A percentile compares a stretch with the other conserved stretches of the same genome.
Evolutionary conservation across 2,888 invertebrate species (phyloP).

Genomic region (Iphiclides podalirius): DNA sequence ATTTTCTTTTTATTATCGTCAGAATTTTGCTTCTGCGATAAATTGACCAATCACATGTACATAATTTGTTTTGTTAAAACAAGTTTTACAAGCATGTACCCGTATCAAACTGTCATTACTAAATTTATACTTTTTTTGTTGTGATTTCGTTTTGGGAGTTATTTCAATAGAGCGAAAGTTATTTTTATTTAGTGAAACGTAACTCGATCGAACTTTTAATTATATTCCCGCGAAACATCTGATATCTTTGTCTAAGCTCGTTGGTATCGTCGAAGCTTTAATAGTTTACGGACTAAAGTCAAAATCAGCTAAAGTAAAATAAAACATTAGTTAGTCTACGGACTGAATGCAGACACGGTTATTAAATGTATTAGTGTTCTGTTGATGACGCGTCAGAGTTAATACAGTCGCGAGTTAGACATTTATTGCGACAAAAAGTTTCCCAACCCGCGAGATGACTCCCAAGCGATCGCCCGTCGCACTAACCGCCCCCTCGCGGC

Average conservation of each 20-base stretch:
- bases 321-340: too few species aligned
- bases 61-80: constrained; percentile 19
- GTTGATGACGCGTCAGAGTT: too few species aligned
- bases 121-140: constrained; percentile 21
- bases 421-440: too few species aligned
- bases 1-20: neutral
- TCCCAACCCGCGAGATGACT: neutral
- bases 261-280: too few species aligned
- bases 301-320: too few species aligned
- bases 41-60: constrained; percentile 10
- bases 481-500: constrained; percentile 59
- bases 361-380: too few species aligned
- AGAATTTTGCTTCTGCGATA: neutral
- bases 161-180: constrained; percentile 2
- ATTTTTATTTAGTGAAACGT: neutral
- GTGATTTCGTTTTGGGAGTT: constrained; percentile 16
- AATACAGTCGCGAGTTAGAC: too few species aligned
- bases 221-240: too few species aligned
- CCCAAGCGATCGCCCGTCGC: constrained; percentile 41
- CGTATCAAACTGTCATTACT: constrained; percentile 20
- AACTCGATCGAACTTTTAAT: too few species aligned
- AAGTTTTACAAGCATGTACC: constrained; percentile 23
- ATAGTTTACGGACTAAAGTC: neutral
- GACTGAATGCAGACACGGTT: too few species aligned
- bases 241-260: too few species aligned